Conservation (phyloP, 2,797 vertebrate genomes). For the Chiroxiphia lanceolata region DNA sequence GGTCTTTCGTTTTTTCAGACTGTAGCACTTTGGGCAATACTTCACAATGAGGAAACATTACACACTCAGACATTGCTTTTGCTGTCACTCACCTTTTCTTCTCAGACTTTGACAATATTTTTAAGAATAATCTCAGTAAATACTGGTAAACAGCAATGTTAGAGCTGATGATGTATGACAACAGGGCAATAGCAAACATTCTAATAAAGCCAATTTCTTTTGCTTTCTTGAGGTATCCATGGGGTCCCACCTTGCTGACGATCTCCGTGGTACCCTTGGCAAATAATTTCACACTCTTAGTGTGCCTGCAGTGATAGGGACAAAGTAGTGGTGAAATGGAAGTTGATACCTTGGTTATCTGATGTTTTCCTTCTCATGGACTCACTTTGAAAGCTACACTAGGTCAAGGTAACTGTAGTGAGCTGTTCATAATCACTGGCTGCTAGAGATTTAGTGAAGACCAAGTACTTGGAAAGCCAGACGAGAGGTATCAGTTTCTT, state of each 20-base stretch:
- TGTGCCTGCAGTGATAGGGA: background rate
- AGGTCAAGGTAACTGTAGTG: background rate
- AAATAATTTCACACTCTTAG: background rate
- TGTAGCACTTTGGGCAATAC: background rate
- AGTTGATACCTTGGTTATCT: background rate
- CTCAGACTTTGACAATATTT: background rate
- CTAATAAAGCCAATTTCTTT: background rate
- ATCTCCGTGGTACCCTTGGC: background rate
- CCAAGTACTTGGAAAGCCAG: background rate
- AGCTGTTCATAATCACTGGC: background rate
- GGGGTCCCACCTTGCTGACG: background rate
- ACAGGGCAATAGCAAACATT: background rate
- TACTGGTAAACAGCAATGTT: background rate
- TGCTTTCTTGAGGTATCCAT: background rate
- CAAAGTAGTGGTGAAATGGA: background rate
- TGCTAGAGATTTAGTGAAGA: background rate
- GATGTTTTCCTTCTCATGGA: background rate
- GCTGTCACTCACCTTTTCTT: background rate
- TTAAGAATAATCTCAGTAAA: background rate
- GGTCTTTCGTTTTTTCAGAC: background rate
- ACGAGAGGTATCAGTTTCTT: background rate
- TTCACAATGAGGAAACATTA: background rate
- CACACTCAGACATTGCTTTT: background rate
- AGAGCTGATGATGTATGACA: background rate
- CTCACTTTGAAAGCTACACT: background rate